Conservation (phyloP, 2,888 invertebrate species). For the Hanleya hanleyi region DNA sequence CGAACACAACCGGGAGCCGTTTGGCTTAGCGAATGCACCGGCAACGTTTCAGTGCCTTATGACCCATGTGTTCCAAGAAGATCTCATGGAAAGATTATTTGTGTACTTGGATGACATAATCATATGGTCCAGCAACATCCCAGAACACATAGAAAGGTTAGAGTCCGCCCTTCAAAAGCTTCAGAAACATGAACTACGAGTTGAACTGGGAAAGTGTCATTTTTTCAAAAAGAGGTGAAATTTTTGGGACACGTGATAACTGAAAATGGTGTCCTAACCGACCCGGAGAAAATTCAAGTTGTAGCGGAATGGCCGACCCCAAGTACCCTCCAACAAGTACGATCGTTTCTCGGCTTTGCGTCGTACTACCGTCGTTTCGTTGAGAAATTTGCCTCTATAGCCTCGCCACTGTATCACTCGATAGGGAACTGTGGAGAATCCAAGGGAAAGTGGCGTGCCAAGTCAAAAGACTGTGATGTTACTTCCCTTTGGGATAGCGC, state of each 20-base stretch:
- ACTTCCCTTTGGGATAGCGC: too few relatives aligned
- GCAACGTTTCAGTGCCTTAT: conserved; percentile 29
- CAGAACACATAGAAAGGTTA: conserved; percentile 24
- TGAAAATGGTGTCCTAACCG: conserved; percentile 16
- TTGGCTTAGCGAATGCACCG: conserved; percentile 16
- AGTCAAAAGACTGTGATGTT: too few relatives aligned
- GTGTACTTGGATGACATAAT: conserved; percentile 26
- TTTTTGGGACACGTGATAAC: conserved; percentile 37
- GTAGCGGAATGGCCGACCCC: conserved; percentile 27
- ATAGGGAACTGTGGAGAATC: neutral
- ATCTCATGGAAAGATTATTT: conserved; percentile 16
- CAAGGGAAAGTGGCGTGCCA: too few relatives aligned
- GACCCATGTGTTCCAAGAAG: conserved; percentile 22
- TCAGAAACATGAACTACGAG: conserved; percentile 27
- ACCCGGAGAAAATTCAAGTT: conserved; percentile 15
- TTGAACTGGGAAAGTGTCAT: conserved; percentile 31
- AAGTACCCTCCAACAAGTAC: conserved; percentile 15
- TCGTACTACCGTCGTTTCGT: conserved; percentile 35
- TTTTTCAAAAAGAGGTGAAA: conserved; percentile 28
- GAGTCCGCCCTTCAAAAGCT: conserved; percentile 22
- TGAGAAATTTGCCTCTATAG: conserved; percentile 18
- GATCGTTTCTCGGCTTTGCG: conserved; percentile 30
- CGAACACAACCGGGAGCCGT: too few relatives aligned
- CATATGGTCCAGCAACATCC: conserved; percentile 24
- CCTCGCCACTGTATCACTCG: conserved; percentile 19